Evolutionary conservation across 2,888 invertebrate genomes (phyloP).

Genomic region (Bedellia somnulentella): DNA sequence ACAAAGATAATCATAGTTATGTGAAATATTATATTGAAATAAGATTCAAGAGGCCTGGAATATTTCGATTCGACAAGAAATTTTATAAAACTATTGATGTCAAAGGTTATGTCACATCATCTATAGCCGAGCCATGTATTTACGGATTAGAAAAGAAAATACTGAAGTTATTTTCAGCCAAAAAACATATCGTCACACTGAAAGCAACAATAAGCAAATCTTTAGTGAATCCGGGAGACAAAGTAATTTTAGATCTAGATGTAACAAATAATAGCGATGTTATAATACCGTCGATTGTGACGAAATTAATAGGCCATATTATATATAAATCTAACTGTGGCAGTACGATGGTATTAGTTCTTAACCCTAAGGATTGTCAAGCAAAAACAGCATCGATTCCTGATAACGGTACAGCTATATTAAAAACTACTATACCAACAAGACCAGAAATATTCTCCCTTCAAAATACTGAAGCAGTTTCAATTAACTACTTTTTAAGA

Average conservation of each 20-base stretch:
- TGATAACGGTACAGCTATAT: neutral
- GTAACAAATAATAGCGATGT: conserved; percentile 10
- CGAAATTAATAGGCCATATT: conserved; percentile 7
- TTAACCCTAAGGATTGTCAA: neutral
- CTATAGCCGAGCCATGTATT: conserved; percentile 7
- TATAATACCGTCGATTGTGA: conserved; percentile 8
- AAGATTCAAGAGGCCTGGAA: conserved; percentile 8
- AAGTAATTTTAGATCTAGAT: conserved; percentile 8
- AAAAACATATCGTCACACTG: conserved; percentile 8
- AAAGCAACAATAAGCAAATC: conserved; percentile 10
- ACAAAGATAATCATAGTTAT: conserved; percentile 1
- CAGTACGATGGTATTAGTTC: neutral
- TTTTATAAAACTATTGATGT: conserved; percentile 8
- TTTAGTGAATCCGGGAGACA: conserved; percentile 6
- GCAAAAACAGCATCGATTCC: neutral
- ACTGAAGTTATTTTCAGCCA: conserved; percentile 6
- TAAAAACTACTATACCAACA: neutral
- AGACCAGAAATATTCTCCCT: conserved; percentile 12
- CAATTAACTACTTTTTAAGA: conserved; percentile 13
- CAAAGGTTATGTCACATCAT: conserved; percentile 6
- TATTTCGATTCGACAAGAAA: conserved; percentile 5
- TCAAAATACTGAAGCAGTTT: conserved; percentile 14
- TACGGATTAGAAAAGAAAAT: conserved; percentile 10
- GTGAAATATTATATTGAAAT: conserved; percentile 10
- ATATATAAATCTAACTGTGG: conserved; percentile 6